A percentile compares a stretch with the other conserved stretches of the same genome.
These are phyloP conservation scores for Eolophus roseicapilla DNA, from an alignment of 2,113 vertebrate genomes.

Conservation along the genomic window DNA sequence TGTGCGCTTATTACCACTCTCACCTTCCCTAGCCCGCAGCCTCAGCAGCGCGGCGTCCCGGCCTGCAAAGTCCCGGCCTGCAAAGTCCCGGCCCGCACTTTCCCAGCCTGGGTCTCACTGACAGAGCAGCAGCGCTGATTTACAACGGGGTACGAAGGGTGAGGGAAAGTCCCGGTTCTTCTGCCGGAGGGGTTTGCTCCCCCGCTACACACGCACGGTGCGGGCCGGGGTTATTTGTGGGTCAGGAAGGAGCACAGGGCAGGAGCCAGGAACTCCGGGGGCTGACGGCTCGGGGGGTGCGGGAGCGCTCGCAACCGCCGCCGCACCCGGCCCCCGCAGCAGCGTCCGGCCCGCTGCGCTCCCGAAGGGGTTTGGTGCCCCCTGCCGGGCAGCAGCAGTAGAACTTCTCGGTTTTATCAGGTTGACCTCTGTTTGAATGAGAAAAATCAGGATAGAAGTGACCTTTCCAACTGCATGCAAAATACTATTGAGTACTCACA, in stretches of 20 bases:
- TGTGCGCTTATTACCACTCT: fast-evolving
- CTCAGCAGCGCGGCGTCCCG: fast-evolving
- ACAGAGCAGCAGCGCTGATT: not conserved
- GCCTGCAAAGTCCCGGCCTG: no score
- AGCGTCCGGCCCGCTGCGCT: not conserved
- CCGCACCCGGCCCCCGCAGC: not conserved
- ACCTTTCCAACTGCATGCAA: fast-evolving
- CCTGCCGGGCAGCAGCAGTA: not conserved
- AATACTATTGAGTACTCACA: no score
- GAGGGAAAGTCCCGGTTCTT: not conserved
- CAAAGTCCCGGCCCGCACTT: no score
- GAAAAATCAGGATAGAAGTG: fast-evolving
- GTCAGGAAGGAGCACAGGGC: no score
- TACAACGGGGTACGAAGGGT: no score
- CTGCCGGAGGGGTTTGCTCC: not conserved
- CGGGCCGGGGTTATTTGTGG: not conserved
- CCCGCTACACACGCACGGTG: not conserved
- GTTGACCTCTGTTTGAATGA: fast-evolving
- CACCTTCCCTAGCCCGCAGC: no score
- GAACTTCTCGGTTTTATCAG: fast-evolving
- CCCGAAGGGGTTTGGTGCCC: not conserved
- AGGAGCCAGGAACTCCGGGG: no score
- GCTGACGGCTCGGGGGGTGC: fast-evolving
- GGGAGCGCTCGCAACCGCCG: no score
- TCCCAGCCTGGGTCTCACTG: no score